phyloP scores from a whole-genome alignment of 2,797 vertebrate genomes.

The Hippopotamyrus pictus region DNA sequence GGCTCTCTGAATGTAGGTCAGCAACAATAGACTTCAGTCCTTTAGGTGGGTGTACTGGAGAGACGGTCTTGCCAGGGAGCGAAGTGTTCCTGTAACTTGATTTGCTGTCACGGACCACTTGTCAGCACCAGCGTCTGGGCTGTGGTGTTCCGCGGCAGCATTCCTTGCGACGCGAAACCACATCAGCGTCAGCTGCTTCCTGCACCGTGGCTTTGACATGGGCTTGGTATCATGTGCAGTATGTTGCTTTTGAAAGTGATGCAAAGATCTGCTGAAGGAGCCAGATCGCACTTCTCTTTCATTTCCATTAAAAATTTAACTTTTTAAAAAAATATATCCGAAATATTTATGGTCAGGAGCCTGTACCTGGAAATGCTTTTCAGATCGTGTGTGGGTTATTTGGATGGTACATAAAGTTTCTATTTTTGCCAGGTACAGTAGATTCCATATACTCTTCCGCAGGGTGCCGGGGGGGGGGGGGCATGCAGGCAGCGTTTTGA shows the following conservation, averaged over 20 bases:
- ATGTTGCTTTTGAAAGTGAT: background rate
- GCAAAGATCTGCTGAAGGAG: background rate
- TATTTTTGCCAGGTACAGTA: background rate
- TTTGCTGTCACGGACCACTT: slow-evolving; percentile 31
- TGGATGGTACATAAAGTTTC: background rate
- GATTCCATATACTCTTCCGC: background rate
- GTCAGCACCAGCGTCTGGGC: slow-evolving; percentile 26
- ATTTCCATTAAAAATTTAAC: background rate
- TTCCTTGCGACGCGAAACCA: background rate
- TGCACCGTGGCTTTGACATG: background rate
- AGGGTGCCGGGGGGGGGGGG: background rate
- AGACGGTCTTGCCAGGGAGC: slow-evolving; percentile 13
- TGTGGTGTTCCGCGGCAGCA: background rate
- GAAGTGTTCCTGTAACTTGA: slow-evolving; percentile 29
- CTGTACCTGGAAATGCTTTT: background rate
- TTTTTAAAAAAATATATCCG: background rate
- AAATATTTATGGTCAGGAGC: background rate
- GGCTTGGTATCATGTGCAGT: too few species aligned
- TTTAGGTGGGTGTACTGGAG: slow-evolving; percentile 23
- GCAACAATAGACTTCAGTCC: slow-evolving; percentile 35
- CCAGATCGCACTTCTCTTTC: background rate
- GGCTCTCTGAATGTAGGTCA: slow-evolving; percentile 34
- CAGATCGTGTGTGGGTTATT: background rate
- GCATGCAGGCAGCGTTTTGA: background rate
- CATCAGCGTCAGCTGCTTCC: background rate